These are phyloP conservation scores for Boloria euphrosyne DNA, from an alignment of 2,888 invertebrate genomes.

Conservation along the genomic window DNA sequence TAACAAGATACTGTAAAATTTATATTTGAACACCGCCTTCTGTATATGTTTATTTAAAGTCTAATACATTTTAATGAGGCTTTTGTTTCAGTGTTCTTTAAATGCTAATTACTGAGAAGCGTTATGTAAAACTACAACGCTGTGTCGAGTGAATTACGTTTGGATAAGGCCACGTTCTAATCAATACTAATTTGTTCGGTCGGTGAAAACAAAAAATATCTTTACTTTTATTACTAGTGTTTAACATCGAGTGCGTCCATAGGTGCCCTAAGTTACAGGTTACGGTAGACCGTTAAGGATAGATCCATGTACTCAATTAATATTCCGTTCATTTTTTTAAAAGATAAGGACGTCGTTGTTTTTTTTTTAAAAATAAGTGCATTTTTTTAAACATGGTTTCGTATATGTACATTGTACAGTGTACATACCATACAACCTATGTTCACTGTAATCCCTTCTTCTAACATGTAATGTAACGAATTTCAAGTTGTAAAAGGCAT, in stretches of 20 bases:
- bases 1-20: constrained; percentile 4
- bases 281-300: too few relatives aligned
- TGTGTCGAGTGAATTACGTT: not conserved
- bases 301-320: too few relatives aligned
- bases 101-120: constrained; percentile 32
- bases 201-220: not conserved
- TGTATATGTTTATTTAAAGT: constrained; percentile 30
- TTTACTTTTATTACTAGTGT: not conserved
- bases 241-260: not conserved
- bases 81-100: constrained; percentile 31
- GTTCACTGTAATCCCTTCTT: too few relatives aligned
- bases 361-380: too few relatives aligned
- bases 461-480: too few relatives aligned
- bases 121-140: constrained; percentile 15
- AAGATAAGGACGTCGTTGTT: too few relatives aligned
- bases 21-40: constrained; percentile 7
- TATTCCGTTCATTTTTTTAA: too few relatives aligned
- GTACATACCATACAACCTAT: too few relatives aligned
- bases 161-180: not conserved
- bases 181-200: not conserved
- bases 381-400: too few relatives aligned
- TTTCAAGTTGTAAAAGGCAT: too few relatives aligned
- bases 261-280: too few relatives aligned
- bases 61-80: constrained; percentile 36
- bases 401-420: too few relatives aligned